These are phyloP conservation scores for Muraenolepis orangiensis DNA, from an alignment of 2,797 vertebrate species.

Conservation along the genomic window DNA sequence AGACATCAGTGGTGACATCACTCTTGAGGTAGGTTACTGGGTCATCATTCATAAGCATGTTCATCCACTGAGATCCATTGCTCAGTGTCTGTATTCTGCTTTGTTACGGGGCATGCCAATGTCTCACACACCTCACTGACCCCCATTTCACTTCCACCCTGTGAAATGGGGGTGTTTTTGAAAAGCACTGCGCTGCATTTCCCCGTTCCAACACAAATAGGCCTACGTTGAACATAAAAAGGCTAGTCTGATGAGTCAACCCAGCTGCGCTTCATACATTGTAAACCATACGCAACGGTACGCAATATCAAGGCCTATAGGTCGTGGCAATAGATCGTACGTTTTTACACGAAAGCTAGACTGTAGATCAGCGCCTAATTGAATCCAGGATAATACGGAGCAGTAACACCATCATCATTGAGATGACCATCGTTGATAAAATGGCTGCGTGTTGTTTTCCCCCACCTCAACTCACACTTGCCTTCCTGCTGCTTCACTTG, in stretches of 20 bases:
- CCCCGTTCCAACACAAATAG: not conserved
- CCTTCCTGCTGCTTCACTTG: not conserved
- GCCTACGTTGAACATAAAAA: not conserved
- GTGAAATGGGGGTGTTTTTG: not conserved
- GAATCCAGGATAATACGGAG: not conserved
- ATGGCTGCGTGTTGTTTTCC: constrained; percentile 59
- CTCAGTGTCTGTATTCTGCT: not conserved
- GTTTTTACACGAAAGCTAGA: not conserved
- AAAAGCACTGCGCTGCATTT: not conserved
- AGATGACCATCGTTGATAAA: constrained; percentile 31
- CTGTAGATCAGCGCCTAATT: not conserved
- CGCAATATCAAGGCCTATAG: not conserved
- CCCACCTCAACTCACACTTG: not conserved
- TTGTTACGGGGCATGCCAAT: not conserved
- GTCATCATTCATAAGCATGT: too few relatives aligned
- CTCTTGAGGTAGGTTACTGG: not conserved
- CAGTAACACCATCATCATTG: not conserved
- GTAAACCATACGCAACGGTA: not conserved
- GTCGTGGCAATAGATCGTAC: not conserved
- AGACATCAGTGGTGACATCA: not conserved
- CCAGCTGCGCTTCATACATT: not conserved
- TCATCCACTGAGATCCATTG: too few relatives aligned
- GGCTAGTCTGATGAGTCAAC: not conserved
- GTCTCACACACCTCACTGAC: not conserved
- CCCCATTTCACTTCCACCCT: not conserved